A percentile compares a stretch with the other conserved stretches of the same genome.
These are phyloP conservation scores for Regulus satrapa DNA, from an alignment of 2,113 vertebrate species.

Conservation along the genomic window DNA sequence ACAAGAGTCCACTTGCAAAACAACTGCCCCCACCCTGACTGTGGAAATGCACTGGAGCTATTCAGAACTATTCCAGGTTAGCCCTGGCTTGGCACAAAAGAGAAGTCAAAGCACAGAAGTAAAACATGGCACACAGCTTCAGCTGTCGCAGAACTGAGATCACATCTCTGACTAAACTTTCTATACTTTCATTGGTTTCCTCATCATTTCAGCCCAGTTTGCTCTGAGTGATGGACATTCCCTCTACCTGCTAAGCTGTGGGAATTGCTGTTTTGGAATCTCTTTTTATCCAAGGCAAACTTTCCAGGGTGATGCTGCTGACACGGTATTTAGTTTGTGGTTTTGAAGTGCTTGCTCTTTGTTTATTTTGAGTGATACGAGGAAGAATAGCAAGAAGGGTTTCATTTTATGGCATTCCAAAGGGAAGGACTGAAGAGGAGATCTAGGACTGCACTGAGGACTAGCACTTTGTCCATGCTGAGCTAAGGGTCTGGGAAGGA, in stretches of 20 bases:
- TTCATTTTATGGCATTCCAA: constrained; percentile 40
- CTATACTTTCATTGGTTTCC: constrained; percentile 4
- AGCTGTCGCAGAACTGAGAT: neutral
- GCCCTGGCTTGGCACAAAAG: neutral
- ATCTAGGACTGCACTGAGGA: neutral
- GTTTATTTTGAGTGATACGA: constrained; percentile 27
- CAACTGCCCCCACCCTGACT: neutral
- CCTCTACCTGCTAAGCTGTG: neutral
- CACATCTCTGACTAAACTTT: neutral
- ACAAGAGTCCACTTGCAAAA: neutral
- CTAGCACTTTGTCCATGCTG: neutral
- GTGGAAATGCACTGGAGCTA: neutral
- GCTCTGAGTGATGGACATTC: neutral
- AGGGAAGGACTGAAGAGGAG: neutral
- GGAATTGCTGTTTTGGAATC: constrained; percentile 19
- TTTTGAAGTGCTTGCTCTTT: neutral
- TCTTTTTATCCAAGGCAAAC: constrained; percentile 14
- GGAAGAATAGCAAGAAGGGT: constrained; percentile 3
- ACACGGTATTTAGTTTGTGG: constrained; percentile 27
- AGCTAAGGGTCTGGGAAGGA: neutral
- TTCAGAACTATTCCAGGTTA: neutral
- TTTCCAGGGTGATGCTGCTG: constrained; percentile 40
- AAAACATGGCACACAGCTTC: neutral
- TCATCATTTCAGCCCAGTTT: neutral
- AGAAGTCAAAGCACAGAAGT: neutral